Percentiles rank a stretch among this genome's conserved stretches.
Evolutionary conservation across 1,140 invertebrate genomes (phyloP).

Genomic region (Chelonus insularis): DNA sequence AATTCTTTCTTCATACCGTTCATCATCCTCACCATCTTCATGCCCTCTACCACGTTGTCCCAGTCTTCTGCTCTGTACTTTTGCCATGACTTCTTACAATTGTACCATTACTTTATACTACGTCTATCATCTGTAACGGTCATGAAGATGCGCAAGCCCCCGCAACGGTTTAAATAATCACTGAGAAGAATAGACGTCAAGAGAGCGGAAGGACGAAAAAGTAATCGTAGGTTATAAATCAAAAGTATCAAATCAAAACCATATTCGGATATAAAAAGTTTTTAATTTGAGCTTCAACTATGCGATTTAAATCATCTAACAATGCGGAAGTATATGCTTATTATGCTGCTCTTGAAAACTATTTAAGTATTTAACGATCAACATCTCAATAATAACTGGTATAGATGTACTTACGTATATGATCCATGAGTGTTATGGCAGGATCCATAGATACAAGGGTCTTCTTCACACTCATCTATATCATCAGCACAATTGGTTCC

Average conservation of each 20-base stretch:
- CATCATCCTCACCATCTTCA: neutral
- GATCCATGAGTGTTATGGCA: slow-evolving; percentile 89
- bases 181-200: slow-evolving; percentile 7
- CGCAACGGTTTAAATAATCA: slow-evolving; percentile 32
- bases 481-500: slow-evolving; percentile 85
- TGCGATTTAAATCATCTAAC: neutral
- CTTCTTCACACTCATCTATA: slow-evolving; percentile 82
- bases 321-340: neutral
- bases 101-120: slow-evolving; percentile 21
- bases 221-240: slow-evolving; percentile 31
- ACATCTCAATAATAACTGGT: neutral
- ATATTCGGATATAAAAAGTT: slow-evolving; percentile 28
- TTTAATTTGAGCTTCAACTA: slow-evolving; percentile 7
- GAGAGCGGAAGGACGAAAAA: neutral
- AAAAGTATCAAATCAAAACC: slow-evolving; percentile 22
- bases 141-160: slow-evolving; percentile 29
- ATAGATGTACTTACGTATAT: slow-evolving; percentile 74
- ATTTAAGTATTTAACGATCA: neutral
- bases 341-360: neutral
- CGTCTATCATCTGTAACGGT: slow-evolving; percentile 28
- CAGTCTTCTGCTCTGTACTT: neutral
- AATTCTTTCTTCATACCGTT: neutral
- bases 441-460: slow-evolving; percentile 79
- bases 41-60: neutral
- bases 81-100: slow-evolving; percentile 16